Percentiles rank a stretch among this genome's conserved stretches.
Evolutionary conservation across 2,888 invertebrate species (phyloP).

Genomic region (Labia minor): DNA sequence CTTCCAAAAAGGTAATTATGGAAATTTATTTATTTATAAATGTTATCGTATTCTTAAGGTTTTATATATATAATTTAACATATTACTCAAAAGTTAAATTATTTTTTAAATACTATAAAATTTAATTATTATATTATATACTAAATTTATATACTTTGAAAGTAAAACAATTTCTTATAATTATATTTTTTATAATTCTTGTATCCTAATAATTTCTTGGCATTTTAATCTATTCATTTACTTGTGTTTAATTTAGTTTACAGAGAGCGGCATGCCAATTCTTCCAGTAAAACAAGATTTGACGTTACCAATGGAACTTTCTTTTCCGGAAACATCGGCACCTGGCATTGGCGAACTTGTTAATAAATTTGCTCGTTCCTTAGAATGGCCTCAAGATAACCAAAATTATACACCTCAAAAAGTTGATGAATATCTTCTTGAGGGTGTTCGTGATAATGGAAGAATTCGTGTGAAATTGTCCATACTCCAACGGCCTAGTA

Average conservation of each 20-base stretch:
- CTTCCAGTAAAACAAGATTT: conserved; percentile 15
- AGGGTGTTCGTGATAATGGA: conserved; percentile 63
- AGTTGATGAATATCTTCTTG: conserved; percentile 78
- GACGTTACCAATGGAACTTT: conserved; percentile 18
- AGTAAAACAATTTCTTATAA: not conserved
- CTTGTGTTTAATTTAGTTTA: conserved; percentile 22
- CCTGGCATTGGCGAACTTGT: conserved; percentile 28
- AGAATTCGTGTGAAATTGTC: conserved; percentile 73
- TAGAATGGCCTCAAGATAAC: conserved; percentile 52
- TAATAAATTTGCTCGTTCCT: conserved; percentile 41
- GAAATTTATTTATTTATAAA: too few species aligned
- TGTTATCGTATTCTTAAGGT: too few species aligned
- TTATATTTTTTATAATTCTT: too few species aligned
- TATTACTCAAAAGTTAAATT: too few species aligned
- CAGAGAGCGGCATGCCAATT: conserved; percentile 22
- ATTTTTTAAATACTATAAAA: too few species aligned
- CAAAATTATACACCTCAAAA: conserved; percentile 66
- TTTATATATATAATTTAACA: too few species aligned
- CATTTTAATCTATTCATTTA: too few species aligned
- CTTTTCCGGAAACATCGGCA: conserved; percentile 23
- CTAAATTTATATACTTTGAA: not conserved
- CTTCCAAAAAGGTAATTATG: conserved; percentile 7
- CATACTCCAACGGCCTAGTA: conserved; percentile 75
- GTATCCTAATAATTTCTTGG: too few species aligned
- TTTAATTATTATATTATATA: not conserved